Evolutionary conservation across 23 tunicate species (phyloP), one percentile per base, ranked within the genome.

Genomic region (Clavelina lepadiformis): DNA sequence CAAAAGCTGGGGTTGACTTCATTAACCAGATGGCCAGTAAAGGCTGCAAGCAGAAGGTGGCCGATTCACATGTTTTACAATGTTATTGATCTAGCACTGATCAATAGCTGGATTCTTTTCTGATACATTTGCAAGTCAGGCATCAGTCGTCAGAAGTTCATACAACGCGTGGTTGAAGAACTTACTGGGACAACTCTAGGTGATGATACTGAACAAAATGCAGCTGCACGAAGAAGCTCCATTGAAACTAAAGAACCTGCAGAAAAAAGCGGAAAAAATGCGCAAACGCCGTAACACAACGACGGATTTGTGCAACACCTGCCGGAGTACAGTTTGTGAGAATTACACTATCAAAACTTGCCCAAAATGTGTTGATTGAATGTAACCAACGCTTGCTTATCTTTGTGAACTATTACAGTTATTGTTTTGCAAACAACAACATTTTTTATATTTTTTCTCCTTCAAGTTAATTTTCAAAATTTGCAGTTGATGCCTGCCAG

Each of bases 31-130:
- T 8, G 58, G 58, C 58, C 21, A 53, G 21, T 53, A 27, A n/a
- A n/a, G 21, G 58, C 58, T 53, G 58, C 58, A n/a, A 53, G 58
- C 20, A 53, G 58, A 53, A 53, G 58, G 58, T 53, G 58, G 58
- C 58, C 58, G 7, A 8, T n/a, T 53, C 22, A 8, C 22, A 8
- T 53, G 27, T n/a, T 13, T 8, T 13, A 53, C 22, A 53, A n/a
- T 13, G 7, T 53, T 53, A 53, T 53, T 53, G 15, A n/a, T 53
- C 15, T 41, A 41, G 49, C 15, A 41, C n/a, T n/a, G n/a, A n/a
- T n/a, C n/a, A n/a, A n/a, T n/a, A n/a, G n/a, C n/a, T n/a, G n/a
- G n/a, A n/a, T n/a, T n/a, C n/a, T n/a, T n/a, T n/a, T n/a, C n/a
- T n/a, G n/a, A n/a, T n/a, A n/a, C n/a, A n/a, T n/a, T n/a, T n/a